A percentile compares a stretch with the other conserved stretches of the same genome.
Conservation (phyloP, 2,888 invertebrate genomes). For the Amphipyra tragopoginis region DNA sequence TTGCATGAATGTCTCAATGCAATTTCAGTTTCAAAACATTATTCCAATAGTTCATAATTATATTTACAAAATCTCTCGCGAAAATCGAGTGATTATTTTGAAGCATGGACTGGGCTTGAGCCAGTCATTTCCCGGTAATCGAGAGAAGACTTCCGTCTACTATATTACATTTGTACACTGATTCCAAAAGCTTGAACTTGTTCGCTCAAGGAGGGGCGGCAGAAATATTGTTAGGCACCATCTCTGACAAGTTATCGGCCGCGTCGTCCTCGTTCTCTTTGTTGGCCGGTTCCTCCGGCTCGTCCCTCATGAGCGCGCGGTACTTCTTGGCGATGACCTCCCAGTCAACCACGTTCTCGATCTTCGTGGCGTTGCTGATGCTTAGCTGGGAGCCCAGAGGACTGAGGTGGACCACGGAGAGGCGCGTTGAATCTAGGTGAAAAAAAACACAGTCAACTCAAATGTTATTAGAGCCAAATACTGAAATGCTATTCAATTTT, state of each 20-base stretch:
- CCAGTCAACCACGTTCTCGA: constrained; percentile 98
- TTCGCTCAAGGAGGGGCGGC: constrained; percentile 79
- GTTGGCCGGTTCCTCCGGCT: constrained; percentile 78
- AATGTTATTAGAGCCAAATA: background rate
- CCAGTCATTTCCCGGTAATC: background rate
- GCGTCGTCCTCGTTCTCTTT: constrained; percentile 83
- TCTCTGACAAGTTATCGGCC: constrained; percentile 82
- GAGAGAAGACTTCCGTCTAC: constrained; percentile 11
- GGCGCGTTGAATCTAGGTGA: constrained; percentile 92
- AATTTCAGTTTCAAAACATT: constrained; percentile 32
- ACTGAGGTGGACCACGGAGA: constrained; percentile 95
- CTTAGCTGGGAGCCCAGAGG: constrained; percentile 96
- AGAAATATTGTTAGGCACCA: constrained; percentile 82
- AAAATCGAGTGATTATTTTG: constrained; percentile 24
- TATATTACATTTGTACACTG: constrained; percentile 54
- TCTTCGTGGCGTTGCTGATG: constrained; percentile 94
- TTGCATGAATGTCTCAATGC: too few species aligned
- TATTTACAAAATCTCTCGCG: constrained; percentile 36
- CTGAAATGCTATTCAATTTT: too few species aligned
- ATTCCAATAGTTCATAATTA: constrained; percentile 12
- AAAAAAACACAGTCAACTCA: background rate
- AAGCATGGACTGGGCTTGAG: background rate
- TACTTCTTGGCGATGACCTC: constrained; percentile 97
- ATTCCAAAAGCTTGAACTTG: constrained; percentile 1
- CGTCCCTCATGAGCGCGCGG: constrained; percentile 91